Conservation (phyloP, 2,888 invertebrate species). For the Ophion costatus region DNA sequence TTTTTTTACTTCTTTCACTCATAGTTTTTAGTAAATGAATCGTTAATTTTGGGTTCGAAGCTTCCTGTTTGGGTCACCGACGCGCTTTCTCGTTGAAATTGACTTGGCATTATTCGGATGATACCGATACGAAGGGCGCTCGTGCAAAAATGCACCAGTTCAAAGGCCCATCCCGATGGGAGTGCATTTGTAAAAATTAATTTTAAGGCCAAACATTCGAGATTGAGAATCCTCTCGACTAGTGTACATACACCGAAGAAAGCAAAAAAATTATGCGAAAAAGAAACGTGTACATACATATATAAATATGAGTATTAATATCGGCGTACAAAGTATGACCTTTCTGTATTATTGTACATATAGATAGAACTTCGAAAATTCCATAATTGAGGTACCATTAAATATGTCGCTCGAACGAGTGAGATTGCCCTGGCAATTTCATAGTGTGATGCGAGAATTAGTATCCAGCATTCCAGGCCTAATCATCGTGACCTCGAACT, state of each 20-base stretch:
- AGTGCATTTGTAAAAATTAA: conserved; percentile 42
- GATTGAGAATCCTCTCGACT: conserved; percentile 10
- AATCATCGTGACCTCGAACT: not conserved
- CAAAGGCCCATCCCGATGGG: not conserved
- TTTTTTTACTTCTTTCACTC: not conserved
- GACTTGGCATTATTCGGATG: not conserved
- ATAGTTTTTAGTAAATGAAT: not conserved
- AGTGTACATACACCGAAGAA: conserved; percentile 33
- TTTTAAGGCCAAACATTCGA: conserved; percentile 32
- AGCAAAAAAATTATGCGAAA: too few species aligned
- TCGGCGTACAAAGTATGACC: not conserved
- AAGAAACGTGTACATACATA: conserved; percentile 48
- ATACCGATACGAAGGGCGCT: not conserved
- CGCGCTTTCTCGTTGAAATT: conserved; percentile 13
- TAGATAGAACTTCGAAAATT: conserved; percentile 4
- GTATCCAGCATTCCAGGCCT: conserved; percentile 4
- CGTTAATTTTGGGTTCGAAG: too few species aligned
- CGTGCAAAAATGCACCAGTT: not conserved
- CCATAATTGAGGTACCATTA: not conserved
- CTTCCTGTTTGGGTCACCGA: too few species aligned
- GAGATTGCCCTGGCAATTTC: conserved; percentile 8
- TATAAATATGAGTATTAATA: not conserved
- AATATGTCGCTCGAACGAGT: conserved; percentile 1
- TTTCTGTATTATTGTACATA: conserved; percentile 24
- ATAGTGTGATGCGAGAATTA: not conserved